Base-by-base conservation (phyloP, 2,797 vertebrate genomes). In the Harpagifer antarcticus region DNA sequence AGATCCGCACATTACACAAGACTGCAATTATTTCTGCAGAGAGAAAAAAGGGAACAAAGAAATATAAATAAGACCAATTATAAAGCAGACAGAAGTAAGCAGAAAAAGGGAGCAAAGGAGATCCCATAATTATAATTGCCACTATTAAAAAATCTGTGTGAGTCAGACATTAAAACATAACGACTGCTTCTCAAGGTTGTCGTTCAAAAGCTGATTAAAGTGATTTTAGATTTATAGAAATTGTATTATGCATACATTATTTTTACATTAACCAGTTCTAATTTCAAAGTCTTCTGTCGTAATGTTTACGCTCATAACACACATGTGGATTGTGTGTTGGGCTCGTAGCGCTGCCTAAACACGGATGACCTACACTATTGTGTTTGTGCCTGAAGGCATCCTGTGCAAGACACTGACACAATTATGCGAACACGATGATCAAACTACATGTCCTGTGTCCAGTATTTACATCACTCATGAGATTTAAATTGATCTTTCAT, bases 161-260 rank as follows among this genome's bases (percentile, higher is more conserved):
- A 95, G 95, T 91, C 93, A 93, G 92, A 94, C 93, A 96, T 91
- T 92, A 93, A 93, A 93, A 69, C 37, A 44, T 90, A 90, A 83
- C 89, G 85, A 88, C 83, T 74, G 27, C 91, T 91, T 85, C 82
- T 87, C 56, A 78, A 94, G 88, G 89, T 93, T 76, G 83, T 83
- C 90, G 89, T 92, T 90, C 91, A 85, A 91, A 91, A 91, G 85
- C 89, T 78, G 88, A 89, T 91, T 86, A 86, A 91, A 73, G 82
- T 93, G 76, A 90, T 78, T 88, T 86, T 78, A 86, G 89, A 81
- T 86, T 92, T 77, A 68, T 53, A 65, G 59, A 76, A 53, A 45
- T 23, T 59, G 64, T 61, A 64, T 59, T 57, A 37, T 60, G 54
- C 76, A 72, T 70, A 56, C 70, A 77, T 68, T 63, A 74, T 76